Evolutionary conservation across 2,888 invertebrate species (phyloP), one percentile per base, ranked within the genome.

Genomic region (Nymphalis c-album): DNA sequence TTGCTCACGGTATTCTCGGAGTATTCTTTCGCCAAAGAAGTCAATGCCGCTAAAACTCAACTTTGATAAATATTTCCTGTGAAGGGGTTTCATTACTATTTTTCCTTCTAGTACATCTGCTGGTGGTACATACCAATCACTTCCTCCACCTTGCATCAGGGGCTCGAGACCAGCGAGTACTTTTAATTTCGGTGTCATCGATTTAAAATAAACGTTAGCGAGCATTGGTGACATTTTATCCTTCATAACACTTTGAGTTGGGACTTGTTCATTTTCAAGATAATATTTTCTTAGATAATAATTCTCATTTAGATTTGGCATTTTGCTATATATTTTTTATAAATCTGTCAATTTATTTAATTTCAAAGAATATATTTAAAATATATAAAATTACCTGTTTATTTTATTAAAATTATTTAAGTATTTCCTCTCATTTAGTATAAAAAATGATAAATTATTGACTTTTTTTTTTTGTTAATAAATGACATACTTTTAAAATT

Each of bases 91-190:
- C 50, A 91, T 69, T 16, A 88, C 86, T 4, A 78, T 72, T 67
- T 81, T 82, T 20, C 90, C 84, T 69, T 78, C 71, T 2, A 90
- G 77, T 1, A 88, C 73, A 2, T 89, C 86, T 50, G 80, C 70
- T 0, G 92, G 90, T 4, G 90, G 85, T 51, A 85, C 75, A 73
- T 79, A 88, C 90, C 91, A 91, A 66, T 88, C 85, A 65, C 55
- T 79, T 0, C 91, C 91, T 0, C 87, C 90, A 8, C 91, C 91
- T 73, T 83, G 83, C 77, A 91, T 76, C 0, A 81, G 79, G 0
- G 92, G 92, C 69, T 90, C 86, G 0, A 92, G 75, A 0, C 91
- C 91, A 2, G 90, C 91, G 0, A 90, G 75, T 1, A 83, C 77
- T 74, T 87, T 89, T 0, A 86, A 74, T 67, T 84, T 85, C 0